Evolutionary conservation across 1,140 invertebrate species (phyloP), one percentile per base, ranked within the genome.

Genomic region (Formica exsecta): DNA sequence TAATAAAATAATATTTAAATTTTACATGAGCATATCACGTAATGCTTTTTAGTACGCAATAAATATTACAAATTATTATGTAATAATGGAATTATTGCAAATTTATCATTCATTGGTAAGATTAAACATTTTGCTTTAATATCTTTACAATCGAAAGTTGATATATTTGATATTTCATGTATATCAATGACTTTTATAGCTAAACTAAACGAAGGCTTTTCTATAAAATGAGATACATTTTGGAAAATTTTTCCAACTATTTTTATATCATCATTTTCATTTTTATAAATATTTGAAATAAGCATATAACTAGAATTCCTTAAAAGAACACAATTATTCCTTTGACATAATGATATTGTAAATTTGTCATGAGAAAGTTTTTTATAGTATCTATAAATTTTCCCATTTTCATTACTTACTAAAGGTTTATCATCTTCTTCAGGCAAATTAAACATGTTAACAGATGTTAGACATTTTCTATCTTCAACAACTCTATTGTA

Each of bases 101-200:
- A 65, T 65, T 65, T 65, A 65, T 36, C 29, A 65, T 64, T 16
- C 6, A 19, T 19, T 65, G 62, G 62, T n/a, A 65, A 19, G 8
- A 65, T 65, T 65, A 65, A 36, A 65, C 32, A 65, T 65, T 65
- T 65, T 36, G 62, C 62, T n/a, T 65, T 38, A 36, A 65, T 65
- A n/a, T 65, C 32, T 65, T 36, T 65, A 11, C 2, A 38, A 65
- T 65, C 32, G 36, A 38, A 65, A 1, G 7, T 65, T n/a, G 32
- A 65, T 36, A 5, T 65, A 36, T 36, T 32, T 65, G 32, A 65
- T 19, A 11, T 32, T 65, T 65, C 32, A 38, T 65, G 32, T 65
- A 65, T 65, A 19, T 65, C 32, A 65, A 65, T 65, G 7, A 65
- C 32, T 65, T 65, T 65, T 1, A 65, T 65, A 32, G 32, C 64